Evolutionary conservation across 2,113 vertebrate genomes (phyloP).

Genomic region (Sus scrofa): DNA sequence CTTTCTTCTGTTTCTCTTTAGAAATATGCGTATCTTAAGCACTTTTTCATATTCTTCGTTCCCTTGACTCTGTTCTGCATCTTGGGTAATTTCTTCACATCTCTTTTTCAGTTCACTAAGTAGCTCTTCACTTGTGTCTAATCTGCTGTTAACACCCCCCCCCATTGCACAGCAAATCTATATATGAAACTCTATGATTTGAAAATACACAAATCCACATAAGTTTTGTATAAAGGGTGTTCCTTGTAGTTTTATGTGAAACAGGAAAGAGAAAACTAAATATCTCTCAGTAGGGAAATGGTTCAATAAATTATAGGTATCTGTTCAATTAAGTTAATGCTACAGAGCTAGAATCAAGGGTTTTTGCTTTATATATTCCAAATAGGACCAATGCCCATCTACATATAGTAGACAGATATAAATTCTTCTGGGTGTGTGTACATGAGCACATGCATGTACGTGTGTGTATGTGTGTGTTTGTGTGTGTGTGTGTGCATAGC

Average conservation of each 20-base stretch:
- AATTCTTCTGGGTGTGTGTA: not conserved
- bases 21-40: not conserved
- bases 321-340: not conserved
- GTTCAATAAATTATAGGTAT: not conserved
- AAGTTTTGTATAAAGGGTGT: not conserved
- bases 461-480: no score
- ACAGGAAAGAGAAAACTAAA: not conserved
- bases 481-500: not conserved
- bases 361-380: not conserved
- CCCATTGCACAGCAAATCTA: not conserved
- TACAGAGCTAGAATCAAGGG: not conserved
- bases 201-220: not conserved
- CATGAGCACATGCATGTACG: no score
- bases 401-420: not conserved
- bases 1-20: not conserved
- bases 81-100: conserved; percentile 34
- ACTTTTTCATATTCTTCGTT: not conserved
- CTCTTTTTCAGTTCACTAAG: not conserved
- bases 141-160: not conserved
- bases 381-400: not conserved
- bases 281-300: not conserved
- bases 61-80: not conserved
- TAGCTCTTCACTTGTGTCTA: not conserved
- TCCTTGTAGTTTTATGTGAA: conserved; percentile 28
- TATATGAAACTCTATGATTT: not conserved